These are phyloP conservation scores for Ephialtes manifestator DNA, from an alignment of 2,888 invertebrate species.

Conservation along the genomic window DNA sequence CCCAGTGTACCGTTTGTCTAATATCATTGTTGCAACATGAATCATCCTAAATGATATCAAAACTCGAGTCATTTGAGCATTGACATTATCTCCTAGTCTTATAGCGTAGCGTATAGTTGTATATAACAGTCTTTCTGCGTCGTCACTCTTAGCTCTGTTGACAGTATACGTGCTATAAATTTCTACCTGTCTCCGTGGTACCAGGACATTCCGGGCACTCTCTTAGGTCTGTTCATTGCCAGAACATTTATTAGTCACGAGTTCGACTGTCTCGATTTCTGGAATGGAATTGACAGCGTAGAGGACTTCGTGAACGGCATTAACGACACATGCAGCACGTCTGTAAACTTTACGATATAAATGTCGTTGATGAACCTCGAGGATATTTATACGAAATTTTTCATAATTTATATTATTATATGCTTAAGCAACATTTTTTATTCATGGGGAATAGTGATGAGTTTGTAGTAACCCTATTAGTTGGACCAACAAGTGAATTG, in stretches of 20 bases:
- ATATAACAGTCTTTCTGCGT: not conserved
- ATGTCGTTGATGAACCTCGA: not conserved
- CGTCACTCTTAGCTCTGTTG: conserved; percentile 32
- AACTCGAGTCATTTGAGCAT: conserved; percentile 9
- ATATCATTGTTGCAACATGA: conserved; percentile 35
- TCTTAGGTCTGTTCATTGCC: conserved; percentile 41
- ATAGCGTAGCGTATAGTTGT: not conserved
- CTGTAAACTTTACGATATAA: not conserved
- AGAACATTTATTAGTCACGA: conserved; percentile 58
- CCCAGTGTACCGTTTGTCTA: not conserved
- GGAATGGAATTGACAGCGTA: not conserved
- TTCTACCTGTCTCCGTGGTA: conserved; percentile 43
- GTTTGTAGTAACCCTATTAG: no score
- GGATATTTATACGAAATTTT: no score
- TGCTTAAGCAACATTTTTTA: no score
- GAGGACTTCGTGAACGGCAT: not conserved
- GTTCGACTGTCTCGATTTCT: conserved; percentile 28
- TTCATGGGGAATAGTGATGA: no score
- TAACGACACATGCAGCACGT: not conserved
- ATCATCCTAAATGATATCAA: conserved; percentile 46
- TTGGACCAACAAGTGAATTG: no score
- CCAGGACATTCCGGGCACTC: conserved; percentile 38
- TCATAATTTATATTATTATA: no score
- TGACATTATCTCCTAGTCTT: not conserved
- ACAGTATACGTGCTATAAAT: conserved; percentile 55